These are phyloP conservation scores for Drosophila paucipuncta DNA, from an alignment of 2,888 invertebrate genomes.

Conservation along the genomic window DNA sequence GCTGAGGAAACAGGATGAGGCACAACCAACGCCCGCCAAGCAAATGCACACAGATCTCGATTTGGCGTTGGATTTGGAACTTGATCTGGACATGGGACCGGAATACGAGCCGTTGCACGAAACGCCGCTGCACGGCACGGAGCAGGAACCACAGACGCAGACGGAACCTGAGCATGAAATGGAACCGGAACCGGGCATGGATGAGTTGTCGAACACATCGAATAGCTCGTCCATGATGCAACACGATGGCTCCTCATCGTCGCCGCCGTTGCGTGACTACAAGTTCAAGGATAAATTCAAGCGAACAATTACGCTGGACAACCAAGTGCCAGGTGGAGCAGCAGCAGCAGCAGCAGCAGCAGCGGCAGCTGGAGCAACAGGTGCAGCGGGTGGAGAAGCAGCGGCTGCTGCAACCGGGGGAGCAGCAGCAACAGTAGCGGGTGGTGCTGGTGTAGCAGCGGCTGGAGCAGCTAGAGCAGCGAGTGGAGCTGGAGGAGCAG, in stretches of 20 bases:
- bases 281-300: slow-evolving; percentile 85
- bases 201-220: slow-evolving; percentile 68
- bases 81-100: slow-evolving; percentile 5
- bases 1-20: slow-evolving; percentile 45
- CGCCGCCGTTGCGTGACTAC: slow-evolving; percentile 82
- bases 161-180: slow-evolving; percentile 29
- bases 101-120: slow-evolving; percentile 6
- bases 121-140: background rate
- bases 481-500: slow-evolving; percentile 22
- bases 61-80: slow-evolving; percentile 9
- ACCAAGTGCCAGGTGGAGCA: slow-evolving; percentile 63
- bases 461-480: background rate
- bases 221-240: slow-evolving; percentile 65
- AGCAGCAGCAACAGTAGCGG: slow-evolving; percentile 38
- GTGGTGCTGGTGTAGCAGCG: background rate
- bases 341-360: slow-evolving; percentile 37
- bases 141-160: background rate
- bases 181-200: slow-evolving; percentile 65
- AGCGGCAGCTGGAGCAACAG: slow-evolving; percentile 34
- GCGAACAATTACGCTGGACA: slow-evolving; percentile 82
- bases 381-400: slow-evolving; percentile 32
- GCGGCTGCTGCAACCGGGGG: slow-evolving; percentile 29
- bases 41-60: slow-evolving; percentile 52
- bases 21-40: slow-evolving; percentile 69
- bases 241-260: slow-evolving; percentile 76